Evolutionary conservation across 2,888 invertebrate genomes (phyloP), one percentile per base, ranked within the genome.

Genomic region (Pristionchus exspectatus): DNA sequence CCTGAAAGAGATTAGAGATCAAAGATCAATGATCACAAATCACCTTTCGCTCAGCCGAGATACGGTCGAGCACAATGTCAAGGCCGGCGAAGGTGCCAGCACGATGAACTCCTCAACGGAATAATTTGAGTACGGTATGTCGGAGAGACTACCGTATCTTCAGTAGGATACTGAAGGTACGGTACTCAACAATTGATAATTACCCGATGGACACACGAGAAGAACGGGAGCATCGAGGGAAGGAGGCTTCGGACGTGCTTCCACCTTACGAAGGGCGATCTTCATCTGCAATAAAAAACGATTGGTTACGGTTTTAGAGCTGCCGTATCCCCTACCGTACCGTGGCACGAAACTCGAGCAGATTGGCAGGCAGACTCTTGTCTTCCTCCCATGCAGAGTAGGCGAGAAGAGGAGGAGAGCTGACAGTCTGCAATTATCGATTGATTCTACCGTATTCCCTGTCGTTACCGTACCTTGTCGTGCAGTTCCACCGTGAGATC

Each of bases 261-360:
- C 86, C 74, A 89, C 90, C 30, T 74, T 89, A 14, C 91, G 90
- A 18, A 89, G 27, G 24, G 86, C 89, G 87, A 91, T 91, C 77
- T 91, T 91, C 33, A 91, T 50, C 91, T 90, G 50, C 21, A 90
- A 54, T 54, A 84, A 24, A 9, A 30, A 63, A n/a, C 2, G 5
- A n/a, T n/a, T 59, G 21, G 59, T 0, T 63, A 87, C 24, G 7
- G 18, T 90, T 44, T 83, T 30, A 21, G n/a, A 16, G 9, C 63
- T n/a, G n/a, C 72, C 10, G 33, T 33, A 54, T 30, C 18, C 12
- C 2, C 10, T 27, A 21, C 10, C 89, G 16, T 89, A 89, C 90
- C 44, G 85, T 90, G 56, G 91, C 91, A 14, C 91, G 89, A 50
- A 91, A 91, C 69, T 91, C 91, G 69, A 91, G 90, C 50, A 91